A percentile compares a stretch with the other conserved stretches of the same genome.
These are phyloP conservation scores for Aphyosemion australe DNA, from an alignment of 2,113 vertebrate species.

Conservation along the genomic window DNA sequence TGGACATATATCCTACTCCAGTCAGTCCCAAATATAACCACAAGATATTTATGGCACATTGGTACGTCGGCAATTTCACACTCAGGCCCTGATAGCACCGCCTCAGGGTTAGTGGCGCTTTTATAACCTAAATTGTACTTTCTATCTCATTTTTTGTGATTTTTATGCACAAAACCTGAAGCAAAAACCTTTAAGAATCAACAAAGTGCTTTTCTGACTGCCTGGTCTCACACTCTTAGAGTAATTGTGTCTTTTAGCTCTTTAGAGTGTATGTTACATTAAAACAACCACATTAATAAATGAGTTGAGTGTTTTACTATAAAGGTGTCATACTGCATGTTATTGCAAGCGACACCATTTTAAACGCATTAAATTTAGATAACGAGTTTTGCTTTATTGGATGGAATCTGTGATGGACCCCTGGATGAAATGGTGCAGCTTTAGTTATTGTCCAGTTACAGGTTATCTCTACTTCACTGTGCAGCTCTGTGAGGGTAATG, in stretches of 20 bases:
- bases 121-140: conserved; percentile 7
- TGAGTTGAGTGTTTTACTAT: too few relatives aligned
- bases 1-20: neutral
- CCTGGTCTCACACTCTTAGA: neutral
- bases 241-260: neutral
- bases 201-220: too few relatives aligned
- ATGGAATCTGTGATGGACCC: neutral
- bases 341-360: too few relatives aligned
- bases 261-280: neutral
- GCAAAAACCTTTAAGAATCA: neutral
- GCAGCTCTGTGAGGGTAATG: conserved; percentile 28
- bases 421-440: neutral
- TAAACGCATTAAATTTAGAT: too few relatives aligned
- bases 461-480: conserved; percentile 22
- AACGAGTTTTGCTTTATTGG: neutral
- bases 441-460: conserved; percentile 28
- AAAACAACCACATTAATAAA: too few relatives aligned
- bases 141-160: neutral
- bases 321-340: too few relatives aligned
- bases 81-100: neutral
- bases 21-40: conserved; percentile 9
- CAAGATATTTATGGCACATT: conserved; percentile 8
- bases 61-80: conserved; percentile 8
- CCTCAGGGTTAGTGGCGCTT: conserved; percentile 8
- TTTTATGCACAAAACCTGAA: neutral